These are phyloP conservation scores for Anolis sagrei DNA, from an alignment of 2,113 vertebrate genomes.

Conservation along the genomic window DNA sequence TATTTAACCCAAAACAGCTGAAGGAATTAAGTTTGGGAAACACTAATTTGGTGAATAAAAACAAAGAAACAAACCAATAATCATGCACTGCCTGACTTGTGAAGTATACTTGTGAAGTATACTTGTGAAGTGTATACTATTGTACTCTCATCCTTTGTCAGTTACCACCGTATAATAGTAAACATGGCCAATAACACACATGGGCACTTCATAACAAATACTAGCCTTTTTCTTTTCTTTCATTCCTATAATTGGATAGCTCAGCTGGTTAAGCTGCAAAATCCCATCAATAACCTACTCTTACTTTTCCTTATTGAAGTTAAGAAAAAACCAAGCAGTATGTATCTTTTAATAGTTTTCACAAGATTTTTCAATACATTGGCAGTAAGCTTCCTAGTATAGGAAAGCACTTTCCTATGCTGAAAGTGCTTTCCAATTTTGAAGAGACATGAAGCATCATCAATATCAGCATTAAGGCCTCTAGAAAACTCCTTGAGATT, in stretches of 20 bases:
- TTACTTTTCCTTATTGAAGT: neutral
- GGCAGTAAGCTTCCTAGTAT: neutral
- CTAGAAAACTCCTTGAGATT: neutral
- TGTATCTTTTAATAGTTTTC: neutral
- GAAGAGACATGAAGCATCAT: conserved; percentile 10
- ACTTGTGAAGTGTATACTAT: neutral
- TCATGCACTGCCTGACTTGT: neutral
- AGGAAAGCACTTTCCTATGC: neutral
- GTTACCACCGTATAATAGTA: neutral
- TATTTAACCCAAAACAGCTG: too few species aligned
- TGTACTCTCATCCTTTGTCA: neutral
- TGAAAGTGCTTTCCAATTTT: neutral
- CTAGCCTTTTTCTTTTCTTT: neutral
- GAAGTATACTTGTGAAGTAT: neutral
- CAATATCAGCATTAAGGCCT: neutral
- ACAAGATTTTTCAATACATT: neutral
- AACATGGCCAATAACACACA: neutral
- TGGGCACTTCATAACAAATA: neutral
- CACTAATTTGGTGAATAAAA: too few species aligned
- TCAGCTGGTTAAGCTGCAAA: neutral
- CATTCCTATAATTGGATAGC: neutral
- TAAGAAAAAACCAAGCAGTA: neutral
- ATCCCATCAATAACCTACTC: neutral
- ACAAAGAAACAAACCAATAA: too few species aligned
- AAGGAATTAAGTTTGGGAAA: too few species aligned